Evolutionary conservation across 2,888 invertebrate species (phyloP), one percentile per base, ranked within the genome.

Genomic region (Callinectes sapidus): DNA sequence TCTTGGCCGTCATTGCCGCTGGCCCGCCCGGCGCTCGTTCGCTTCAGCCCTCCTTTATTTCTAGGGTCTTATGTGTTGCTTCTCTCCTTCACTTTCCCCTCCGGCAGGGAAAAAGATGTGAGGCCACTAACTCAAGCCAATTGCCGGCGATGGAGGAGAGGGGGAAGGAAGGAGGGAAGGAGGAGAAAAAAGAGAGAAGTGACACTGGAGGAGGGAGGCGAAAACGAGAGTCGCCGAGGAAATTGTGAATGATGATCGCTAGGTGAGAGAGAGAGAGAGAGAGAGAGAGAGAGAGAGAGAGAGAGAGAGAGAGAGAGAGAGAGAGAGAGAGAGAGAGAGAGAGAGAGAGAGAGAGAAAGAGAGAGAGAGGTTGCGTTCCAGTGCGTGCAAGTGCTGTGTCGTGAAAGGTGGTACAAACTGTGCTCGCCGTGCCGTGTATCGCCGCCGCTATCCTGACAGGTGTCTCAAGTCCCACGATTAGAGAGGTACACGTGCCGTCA

Each of bases 41-140:
- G 28, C n/a, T 28, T 71, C n/a, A n/a, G 8, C 71, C 71, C n/a
- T 23, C 71, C 71, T 71, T 39, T n/a, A 87, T 87, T 23, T 87
- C 23, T 87, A 23, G 28, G 32, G 81, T 18, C 35, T 81, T 87
- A 48, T 87, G 87, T 87, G 55, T 87, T 87, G 54, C 23, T 55
- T 87, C 87, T n/a, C 48, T 48, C 87, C 42, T 18, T 48, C 87
- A 42, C 87, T 48, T 55, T 87, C 87, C 87, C 87, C 42, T 48
- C 55, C 28, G 87, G 87, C 48, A 35, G 28, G 87, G 23, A 10
- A 55, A 35, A 87, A 81, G 81, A 81, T 81, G 81, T 81, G 81
- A 35, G 81, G 81, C 35, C 81, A 81, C 81, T 81, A 81, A 81
- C 81, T 81, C 81, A 81, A 81, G 81, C 54, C 54, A 28, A 28